A percentile compares a stretch with the other conserved stretches of the same genome.
Evolutionary conservation across 2,797 vertebrate species (phyloP).

Genomic region (Sphaeramia orbicularis): DNA sequence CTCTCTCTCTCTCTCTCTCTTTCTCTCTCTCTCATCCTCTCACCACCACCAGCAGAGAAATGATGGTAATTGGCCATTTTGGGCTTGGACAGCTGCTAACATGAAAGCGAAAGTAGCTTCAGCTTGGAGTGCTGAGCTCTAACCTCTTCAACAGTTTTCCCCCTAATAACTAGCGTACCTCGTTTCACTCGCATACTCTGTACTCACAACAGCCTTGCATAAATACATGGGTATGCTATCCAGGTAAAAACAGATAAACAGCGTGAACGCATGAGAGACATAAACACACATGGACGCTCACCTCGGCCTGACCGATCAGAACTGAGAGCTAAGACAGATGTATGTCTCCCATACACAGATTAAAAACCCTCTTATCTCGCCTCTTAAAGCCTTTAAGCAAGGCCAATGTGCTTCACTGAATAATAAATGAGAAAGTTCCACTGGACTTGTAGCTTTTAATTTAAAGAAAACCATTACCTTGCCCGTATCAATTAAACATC

Average conservation of each 20-base stretch:
- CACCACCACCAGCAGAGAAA: conserved; percentile 76
- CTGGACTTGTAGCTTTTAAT: conserved; percentile 80
- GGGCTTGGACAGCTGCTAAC: conserved; percentile 81
- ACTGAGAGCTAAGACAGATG: conserved; percentile 49
- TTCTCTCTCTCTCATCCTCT: conserved; percentile 28
- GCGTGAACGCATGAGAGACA: conserved; percentile 3
- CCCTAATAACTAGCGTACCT: conserved; percentile 61
- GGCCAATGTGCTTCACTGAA: conserved; percentile 72
- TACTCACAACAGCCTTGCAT: conserved; percentile 32
- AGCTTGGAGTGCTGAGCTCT: conserved; percentile 67
- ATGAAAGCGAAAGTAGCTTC: conserved; percentile 80
- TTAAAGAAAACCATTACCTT: conserved; percentile 71
- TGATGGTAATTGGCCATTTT: conserved; percentile 85
- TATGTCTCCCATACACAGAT: conserved; percentile 68
- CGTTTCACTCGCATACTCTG: conserved; percentile 33
- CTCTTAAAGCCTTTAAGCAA: conserved; percentile 74
- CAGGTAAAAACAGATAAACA: conserved; percentile 40
- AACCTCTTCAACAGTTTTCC: conserved; percentile 71
- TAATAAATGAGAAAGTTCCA: conserved; percentile 80
- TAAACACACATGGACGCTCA: conserved; percentile 18
- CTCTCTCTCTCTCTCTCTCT: conserved; percentile 19
- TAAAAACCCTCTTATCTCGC: conserved; percentile 74
- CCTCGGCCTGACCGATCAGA: conserved; percentile 46
- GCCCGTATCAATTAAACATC: conserved; percentile 73
- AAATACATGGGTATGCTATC: conserved; percentile 38